Evolutionary conservation across 1,140 invertebrate species (phyloP).

Genomic region (Drosophila mauritiana): DNA sequence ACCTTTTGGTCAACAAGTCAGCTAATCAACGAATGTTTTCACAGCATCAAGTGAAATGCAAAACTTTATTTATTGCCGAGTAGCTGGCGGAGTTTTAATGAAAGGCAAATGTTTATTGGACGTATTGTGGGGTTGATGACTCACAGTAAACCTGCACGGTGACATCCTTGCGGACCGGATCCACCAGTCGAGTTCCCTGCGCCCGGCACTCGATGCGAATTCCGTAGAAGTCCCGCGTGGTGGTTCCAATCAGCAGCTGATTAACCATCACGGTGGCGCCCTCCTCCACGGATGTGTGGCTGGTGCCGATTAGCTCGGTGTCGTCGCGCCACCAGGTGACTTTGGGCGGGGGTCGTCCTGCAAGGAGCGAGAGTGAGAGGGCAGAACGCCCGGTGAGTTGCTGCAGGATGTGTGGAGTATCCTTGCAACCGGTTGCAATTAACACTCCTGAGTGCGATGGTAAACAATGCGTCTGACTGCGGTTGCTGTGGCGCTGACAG

Average conservation of each 20-base stretch:
- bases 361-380: neutral
- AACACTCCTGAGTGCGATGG: constrained; percentile 35
- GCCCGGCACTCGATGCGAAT: constrained; percentile 89
- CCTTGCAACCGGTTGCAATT: constrained; percentile 29
- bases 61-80: neutral
- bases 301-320: constrained; percentile 88
- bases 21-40: constrained; percentile 1
- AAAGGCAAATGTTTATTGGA: constrained; percentile 3
- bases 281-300: constrained; percentile 86
- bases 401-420: constrained; percentile 2
- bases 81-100: neutral
- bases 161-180: constrained; percentile 87
- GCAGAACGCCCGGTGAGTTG: constrained; percentile 3
- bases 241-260: constrained; percentile 87
- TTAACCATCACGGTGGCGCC: constrained; percentile 88
- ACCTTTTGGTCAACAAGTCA: constrained; percentile 1
- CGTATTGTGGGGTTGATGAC: constrained; percentile 67
- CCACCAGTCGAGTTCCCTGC: constrained; percentile 87
- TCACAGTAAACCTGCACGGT: constrained; percentile 89
- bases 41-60: neutral
- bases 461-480: constrained; percentile 50
- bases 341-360: constrained; percentile 89
- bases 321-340: constrained; percentile 93
- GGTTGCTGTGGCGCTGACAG: constrained; percentile 21
- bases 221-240: constrained; percentile 87